Conservation (phyloP, 2,888 invertebrate species). For the Ophion slaviceki region DNA sequence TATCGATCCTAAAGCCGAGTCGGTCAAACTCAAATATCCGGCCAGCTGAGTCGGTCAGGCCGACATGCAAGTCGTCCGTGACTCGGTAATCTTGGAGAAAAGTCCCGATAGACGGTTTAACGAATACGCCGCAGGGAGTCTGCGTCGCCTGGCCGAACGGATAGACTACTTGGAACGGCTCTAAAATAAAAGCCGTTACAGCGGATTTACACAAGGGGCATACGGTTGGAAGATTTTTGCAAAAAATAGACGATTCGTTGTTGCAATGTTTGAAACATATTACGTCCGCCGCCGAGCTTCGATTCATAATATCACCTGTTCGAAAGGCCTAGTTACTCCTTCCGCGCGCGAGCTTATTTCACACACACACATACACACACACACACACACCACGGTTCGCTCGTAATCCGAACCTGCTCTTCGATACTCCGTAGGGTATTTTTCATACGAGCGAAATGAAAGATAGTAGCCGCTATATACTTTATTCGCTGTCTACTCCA, state of each 20-base stretch:
- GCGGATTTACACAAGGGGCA: slow-evolving; percentile 89
- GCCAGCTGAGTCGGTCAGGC: slow-evolving; percentile 92
- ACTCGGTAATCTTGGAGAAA: slow-evolving; percentile 94
- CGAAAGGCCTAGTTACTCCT: background rate
- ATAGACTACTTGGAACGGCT: slow-evolving; percentile 88
- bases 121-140: slow-evolving; percentile 91
- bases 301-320: slow-evolving; percentile 39
- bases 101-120: slow-evolving; percentile 94
- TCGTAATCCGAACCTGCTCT: too few species aligned
- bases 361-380: too few species aligned
- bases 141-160: slow-evolving; percentile 93
- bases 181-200: slow-evolving; percentile 65
- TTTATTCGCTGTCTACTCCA: too few species aligned
- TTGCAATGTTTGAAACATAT: slow-evolving; percentile 96
- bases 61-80: slow-evolving; percentile 94
- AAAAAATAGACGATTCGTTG: slow-evolving; percentile 91
- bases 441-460: too few species aligned
- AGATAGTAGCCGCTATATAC: too few species aligned
- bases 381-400: too few species aligned
- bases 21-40: slow-evolving; percentile 93
- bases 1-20: slow-evolving; percentile 86
- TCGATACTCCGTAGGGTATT: too few species aligned
- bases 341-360: too few species aligned
- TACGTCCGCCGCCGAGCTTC: slow-evolving; percentile 87
- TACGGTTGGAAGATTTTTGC: slow-evolving; percentile 89